Conservation (phyloP, 1,140 invertebrate species). For the Daktulosphaira vitifoliae region DNA sequence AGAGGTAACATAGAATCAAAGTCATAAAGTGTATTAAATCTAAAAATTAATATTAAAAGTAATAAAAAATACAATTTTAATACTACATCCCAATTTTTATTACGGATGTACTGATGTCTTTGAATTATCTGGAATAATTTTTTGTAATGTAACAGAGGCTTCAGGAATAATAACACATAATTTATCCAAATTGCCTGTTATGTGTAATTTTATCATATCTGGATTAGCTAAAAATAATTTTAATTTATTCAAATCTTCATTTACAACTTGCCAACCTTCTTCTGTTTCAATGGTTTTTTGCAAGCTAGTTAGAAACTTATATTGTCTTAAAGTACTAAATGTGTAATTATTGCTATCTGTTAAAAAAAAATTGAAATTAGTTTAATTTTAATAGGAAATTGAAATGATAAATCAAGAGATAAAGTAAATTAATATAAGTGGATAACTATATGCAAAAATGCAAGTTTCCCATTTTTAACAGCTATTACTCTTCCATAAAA, state of each 20-base stretch:
- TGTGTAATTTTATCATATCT: conserved; percentile 56
- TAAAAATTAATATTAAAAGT: conserved; percentile 37
- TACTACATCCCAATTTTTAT: no score
- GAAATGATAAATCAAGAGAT: neutral
- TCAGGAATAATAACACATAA: conserved; percentile 46
- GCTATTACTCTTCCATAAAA: no score
- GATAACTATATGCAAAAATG: no score
- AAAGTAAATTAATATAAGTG: neutral
- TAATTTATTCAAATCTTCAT: conserved; percentile 54
- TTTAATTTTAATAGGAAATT: neutral
- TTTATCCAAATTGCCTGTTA: conserved; percentile 60
- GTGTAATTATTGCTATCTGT: conserved; percentile 64
- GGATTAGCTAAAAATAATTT: conserved; percentile 52
- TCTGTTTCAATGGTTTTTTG: conserved; percentile 51
- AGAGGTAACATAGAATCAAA: conserved; percentile 42
- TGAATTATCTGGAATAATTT: conserved; percentile 47
- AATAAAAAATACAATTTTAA: no score
- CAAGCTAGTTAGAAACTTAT: conserved; percentile 62
- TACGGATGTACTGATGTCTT: no score
- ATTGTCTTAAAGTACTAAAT: conserved; percentile 62
- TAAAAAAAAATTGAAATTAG: conserved; percentile 34
- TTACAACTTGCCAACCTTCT: conserved; percentile 46
- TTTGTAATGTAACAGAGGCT: conserved; percentile 49
- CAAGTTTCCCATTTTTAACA: no score
- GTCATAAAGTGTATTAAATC: conserved; percentile 48